Base-by-base conservation (phyloP, 2,113 vertebrate species). In the Podarcis muralis region DNA sequence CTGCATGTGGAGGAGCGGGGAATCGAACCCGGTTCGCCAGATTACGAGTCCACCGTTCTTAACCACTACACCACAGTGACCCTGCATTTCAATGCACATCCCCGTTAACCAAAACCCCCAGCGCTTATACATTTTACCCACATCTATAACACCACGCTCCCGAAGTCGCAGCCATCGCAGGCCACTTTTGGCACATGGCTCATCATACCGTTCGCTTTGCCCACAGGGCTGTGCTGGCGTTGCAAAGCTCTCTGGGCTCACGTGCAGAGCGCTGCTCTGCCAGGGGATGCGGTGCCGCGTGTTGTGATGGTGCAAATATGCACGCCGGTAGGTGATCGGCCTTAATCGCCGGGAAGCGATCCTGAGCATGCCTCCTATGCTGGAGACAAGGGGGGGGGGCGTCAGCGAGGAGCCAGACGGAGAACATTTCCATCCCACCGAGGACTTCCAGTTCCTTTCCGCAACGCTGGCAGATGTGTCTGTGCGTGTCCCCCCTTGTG, bases 401-500 rank as follows among this genome's bases (percentile, higher is more conserved):
- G 48, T 53, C 48, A 5, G 18, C 40, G 0, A 69, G 37, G 53
- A n/a, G 35, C 37, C 68, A 48, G 3, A 4, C 0, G 20, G 22
- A 83, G 84, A 79, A 87, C 72, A 72, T 68, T 78, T 69, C 43
- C 40, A 76, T 72, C 72, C 85, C 69, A 9, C 27, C 1, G 48
- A 71, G 81, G 27, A 37, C 37, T 22, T n/a, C n/a, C 6, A 20
- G 57, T 48, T 77, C n/a, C 69, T 3, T n/a, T 23, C 11, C 4
- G 30, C 13, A 1, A 8, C 0, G 1, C 37, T 23, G 32, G 9
- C 15, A 68, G 48, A 53, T 79, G 8, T 27, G 30, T 0, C 30
- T 0, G 12, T 59, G n/a, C 32, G 4, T 35, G 72, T 32, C 72
- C 16, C 16, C 48, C 57, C 32, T 3, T 12, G 18, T 0, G 0